Conservation (phyloP, 2,888 invertebrate species). For the Habroteleia sp. region DNA sequence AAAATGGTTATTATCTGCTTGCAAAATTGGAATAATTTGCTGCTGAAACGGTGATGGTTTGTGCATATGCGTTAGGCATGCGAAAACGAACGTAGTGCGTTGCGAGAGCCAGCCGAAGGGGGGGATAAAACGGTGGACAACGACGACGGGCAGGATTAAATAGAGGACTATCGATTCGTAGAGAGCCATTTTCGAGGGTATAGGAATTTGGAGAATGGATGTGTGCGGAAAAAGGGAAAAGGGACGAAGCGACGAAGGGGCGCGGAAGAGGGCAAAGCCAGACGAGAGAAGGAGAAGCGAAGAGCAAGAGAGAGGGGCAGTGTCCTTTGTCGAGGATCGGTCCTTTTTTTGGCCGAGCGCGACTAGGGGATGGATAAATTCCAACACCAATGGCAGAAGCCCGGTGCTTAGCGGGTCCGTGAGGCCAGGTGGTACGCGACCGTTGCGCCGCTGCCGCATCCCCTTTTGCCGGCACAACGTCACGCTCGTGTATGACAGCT, state of each 20-base stretch:
- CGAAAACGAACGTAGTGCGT: slow-evolving; percentile 42
- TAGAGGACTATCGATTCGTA: slow-evolving; percentile 61
- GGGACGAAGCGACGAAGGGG: no score
- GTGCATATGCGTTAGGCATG: slow-evolving; percentile 24
- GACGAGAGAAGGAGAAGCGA: no score
- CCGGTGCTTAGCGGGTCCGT: slow-evolving; percentile 72
- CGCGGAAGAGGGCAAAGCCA: no score
- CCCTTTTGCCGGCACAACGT: slow-evolving; percentile 70
- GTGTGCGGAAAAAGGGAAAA: slow-evolving; percentile 31
- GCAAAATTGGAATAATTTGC: slow-evolving; percentile 7
- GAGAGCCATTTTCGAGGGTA: slow-evolving; percentile 59
- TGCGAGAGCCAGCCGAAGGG: slow-evolving; percentile 15
- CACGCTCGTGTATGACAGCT: slow-evolving; percentile 71
- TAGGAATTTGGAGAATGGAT: slow-evolving; percentile 54
- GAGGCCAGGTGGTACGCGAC: slow-evolving; percentile 79
- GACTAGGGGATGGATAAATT: slow-evolving; percentile 59
- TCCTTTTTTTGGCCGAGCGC: slow-evolving; percentile 29
- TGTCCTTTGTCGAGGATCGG: slow-evolving; percentile 53
- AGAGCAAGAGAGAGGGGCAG: slow-evolving; percentile 13
- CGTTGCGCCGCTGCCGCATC: slow-evolving; percentile 74
- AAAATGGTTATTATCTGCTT: no score
- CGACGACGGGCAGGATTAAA: slow-evolving; percentile 51
- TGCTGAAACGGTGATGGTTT: slow-evolving; percentile 2
- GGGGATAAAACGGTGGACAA: slow-evolving; percentile 46
- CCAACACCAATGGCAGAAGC: slow-evolving; percentile 72